These are phyloP conservation scores for Iselma pallidipennis DNA, from an alignment of 2,888 invertebrate genomes.

Conservation along the genomic window DNA sequence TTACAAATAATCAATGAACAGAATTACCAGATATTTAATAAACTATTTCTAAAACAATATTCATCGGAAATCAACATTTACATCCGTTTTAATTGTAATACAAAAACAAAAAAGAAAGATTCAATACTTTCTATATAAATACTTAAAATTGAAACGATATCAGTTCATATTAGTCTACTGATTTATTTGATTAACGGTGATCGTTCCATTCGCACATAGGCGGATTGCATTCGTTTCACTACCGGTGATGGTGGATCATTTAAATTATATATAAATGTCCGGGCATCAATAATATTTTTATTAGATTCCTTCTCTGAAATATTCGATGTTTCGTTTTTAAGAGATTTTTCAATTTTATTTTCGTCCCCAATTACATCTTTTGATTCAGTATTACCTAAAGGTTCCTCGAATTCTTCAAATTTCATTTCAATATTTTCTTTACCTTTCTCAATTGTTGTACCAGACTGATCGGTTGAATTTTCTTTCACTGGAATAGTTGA, in stretches of 20 bases:
- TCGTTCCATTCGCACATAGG: constrained; percentile 5
- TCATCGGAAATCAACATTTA: too few species aligned
- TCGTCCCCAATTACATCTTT: neutral
- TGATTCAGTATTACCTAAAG: too few species aligned
- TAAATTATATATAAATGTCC: constrained; percentile 11
- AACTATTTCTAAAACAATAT: too few species aligned
- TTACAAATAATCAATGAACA: neutral
- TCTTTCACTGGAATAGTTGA: too few species aligned
- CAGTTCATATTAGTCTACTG: neutral
- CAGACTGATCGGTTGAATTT: neutral
- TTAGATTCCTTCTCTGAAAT: neutral
- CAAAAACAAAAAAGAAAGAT: neutral
- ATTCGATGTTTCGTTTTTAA: neutral
- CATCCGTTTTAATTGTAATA: neutral
- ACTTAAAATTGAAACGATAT: neutral
- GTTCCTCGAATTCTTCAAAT: constrained; percentile 9
- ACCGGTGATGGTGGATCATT: constrained; percentile 24
- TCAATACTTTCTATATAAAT: neutral
- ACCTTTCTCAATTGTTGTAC: constrained; percentile 7
- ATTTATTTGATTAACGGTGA: neutral
- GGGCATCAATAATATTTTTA: neutral
- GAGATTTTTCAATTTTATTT: neutral
- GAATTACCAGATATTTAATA: neutral
- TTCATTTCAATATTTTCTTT: constrained; percentile 6
- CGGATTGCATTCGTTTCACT: constrained; percentile 32